Base-by-base conservation (phyloP, 2,113 vertebrate species). In the Nothobranchius furzeri region DNA sequence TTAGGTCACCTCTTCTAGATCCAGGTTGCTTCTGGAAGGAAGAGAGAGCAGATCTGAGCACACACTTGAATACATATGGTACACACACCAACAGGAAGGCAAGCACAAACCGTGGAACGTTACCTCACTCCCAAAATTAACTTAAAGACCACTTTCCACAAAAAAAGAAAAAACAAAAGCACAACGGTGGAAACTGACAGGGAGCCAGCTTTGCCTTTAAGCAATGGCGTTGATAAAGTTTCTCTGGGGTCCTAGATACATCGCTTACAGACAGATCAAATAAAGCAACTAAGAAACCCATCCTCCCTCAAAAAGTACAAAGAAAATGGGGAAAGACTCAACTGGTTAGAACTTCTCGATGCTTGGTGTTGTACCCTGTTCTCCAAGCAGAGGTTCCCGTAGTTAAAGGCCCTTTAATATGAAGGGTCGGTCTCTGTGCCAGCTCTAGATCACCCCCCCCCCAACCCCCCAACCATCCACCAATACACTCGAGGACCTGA, bases 391-490 rank as follows among this genome's bases (percentile, higher is more conserved):
- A 92, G 76, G 87, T 86, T 83, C 82, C 76, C 76, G 52, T 81
- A 62, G 67, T 83, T 73, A 85, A 88, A 85, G 87, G 77, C 89
- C 85, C 89, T 91, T 92, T 92, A 91, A 92, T 92, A 90, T 89
- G 90, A 92, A 91, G 90, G 87, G 85, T 74, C 85, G n/a, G 71
- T 88, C 74, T 82, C 82, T 79, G 79, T 73, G 64, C 68, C 58
- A 69, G 85, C 70, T 74, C 65, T 60, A 70, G 24, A 58, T 60
- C 36, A 40, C 64, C 58, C 25, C 37, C 3, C 37, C 37, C 37
- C 37, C 1, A 6, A 4, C 36, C 36, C 4, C 36, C 36, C 36
- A 4, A 4, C 36, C 4, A 4, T 9, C 58, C 55, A 54, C 70
- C 52, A 36, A 55, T 59, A 64, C 76, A 55, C 67, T 55, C 12